These are phyloP conservation scores for human (Homo sapiens) DNA, from an alignment of 2,113 vertebrate species.

Conservation along the genomic window GRCh38 chr9:119081501-119082000, in stretches of 20 bases:
- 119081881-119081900: background rate
- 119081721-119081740: background rate
- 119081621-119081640: background rate
- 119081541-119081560: fast-evolving
- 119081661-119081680: background rate
- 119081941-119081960: background rate
- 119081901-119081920: background rate
- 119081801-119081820: background rate
- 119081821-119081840: background rate
- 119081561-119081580: background rate
- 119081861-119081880: background rate
- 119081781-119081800: background rate
- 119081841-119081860: background rate
- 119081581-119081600: background rate
- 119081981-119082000: background rate
- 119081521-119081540: background rate
- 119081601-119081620: background rate
- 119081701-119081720: background rate
- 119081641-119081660: background rate
- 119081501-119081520: background rate
- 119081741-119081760: background rate
- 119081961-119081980: background rate
- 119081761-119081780: background rate
- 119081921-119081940: background rate
- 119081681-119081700: background rate